These are phyloP conservation scores for Rhodophaea formosa DNA, from an alignment of 2,888 invertebrate genomes.

Conservation along the genomic window DNA sequence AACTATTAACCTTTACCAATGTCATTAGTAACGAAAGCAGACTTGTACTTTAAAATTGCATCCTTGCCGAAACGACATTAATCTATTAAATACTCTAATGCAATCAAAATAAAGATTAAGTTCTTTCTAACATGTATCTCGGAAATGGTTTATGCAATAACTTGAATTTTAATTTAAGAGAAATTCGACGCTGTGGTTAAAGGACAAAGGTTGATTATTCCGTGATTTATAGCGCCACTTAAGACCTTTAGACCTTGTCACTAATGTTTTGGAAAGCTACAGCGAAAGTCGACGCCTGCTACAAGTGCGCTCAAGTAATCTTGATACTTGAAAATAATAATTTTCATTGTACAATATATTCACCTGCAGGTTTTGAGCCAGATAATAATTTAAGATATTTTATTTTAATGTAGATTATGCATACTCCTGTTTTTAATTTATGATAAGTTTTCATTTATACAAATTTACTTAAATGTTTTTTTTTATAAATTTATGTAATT, in stretches of 20 bases:
- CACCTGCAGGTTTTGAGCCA: no score
- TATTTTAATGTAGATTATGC: no score
- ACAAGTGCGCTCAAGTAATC: conserved; percentile 52
- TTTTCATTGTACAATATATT: background rate
- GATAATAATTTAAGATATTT: no score
- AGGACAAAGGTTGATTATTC: conserved; percentile 45
- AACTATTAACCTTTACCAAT: conserved; percentile 47
- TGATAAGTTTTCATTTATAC: no score
- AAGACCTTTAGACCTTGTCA: conserved; percentile 25
- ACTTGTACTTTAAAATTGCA: conserved; percentile 34
- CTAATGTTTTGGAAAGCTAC: conserved; percentile 73
- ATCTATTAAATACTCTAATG: conserved; percentile 26
- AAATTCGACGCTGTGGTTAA: conserved; percentile 18
- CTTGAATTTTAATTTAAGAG: background rate
- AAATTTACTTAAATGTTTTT: no score
- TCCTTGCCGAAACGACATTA: conserved; percentile 30
- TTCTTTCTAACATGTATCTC: conserved; percentile 14
- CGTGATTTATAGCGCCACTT: conserved; percentile 27
- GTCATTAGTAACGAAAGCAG: conserved; percentile 61
- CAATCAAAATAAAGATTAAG: conserved; percentile 20
- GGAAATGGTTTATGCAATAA: background rate
- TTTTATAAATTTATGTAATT: no score
- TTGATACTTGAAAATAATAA: conserved; percentile 57
- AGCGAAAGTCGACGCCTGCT: conserved; percentile 69
- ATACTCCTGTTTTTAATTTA: no score